Evolutionary conservation across 2,888 invertebrate species (phyloP), one percentile per base, ranked within the genome.

Genomic region (Microctonus aethiopoides): DNA sequence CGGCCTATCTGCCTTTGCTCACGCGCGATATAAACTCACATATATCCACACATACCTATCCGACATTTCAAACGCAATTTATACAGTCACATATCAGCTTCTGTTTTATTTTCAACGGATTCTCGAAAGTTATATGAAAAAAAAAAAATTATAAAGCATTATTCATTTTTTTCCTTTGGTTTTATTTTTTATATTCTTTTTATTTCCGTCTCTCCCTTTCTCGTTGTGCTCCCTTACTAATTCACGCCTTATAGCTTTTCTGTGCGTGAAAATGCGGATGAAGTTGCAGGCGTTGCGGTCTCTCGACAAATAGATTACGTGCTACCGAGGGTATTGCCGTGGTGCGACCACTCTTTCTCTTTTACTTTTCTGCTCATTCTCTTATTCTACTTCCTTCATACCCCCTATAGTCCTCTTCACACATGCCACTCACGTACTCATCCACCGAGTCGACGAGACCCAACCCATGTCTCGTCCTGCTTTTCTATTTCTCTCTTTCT

Each of bases 231-330:
- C 57, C 20, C 63, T 63, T 64, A 34, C 59, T 57, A 69, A 69
- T 69, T 64, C 57, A 57, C 64, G 64, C 70, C 71, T 76, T 71
- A 73, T 72, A 70, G 72, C 69, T 60, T 39, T 59, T 70, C 68
- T 69, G 70, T 73, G 72, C 72, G 71, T 73, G 68, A 68, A 74
- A 68, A 73, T 59, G 72, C 67, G 74, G 71, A 74, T 72, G 74
- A 74, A 76, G 75, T 75, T 72, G 75, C 71, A 75, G 67, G 73
- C 72, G 62, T 78, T 80, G 83, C 80, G 85, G 85, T 84, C 81
- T 82, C 77, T 78, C 83, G 81, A 85, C 86, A 86, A 86, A 86
- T 86, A 86, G 86, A 86, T 86, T 86, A 86, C 86, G 86, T 84
- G 85, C 70, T 59, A 66, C 82, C 79, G 73, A 76, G 68, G 76